Evolutionary conservation across 2,888 invertebrate genomes (phyloP), one percentile per base, ranked within the genome.

Genomic region (Xylophagus ater): DNA sequence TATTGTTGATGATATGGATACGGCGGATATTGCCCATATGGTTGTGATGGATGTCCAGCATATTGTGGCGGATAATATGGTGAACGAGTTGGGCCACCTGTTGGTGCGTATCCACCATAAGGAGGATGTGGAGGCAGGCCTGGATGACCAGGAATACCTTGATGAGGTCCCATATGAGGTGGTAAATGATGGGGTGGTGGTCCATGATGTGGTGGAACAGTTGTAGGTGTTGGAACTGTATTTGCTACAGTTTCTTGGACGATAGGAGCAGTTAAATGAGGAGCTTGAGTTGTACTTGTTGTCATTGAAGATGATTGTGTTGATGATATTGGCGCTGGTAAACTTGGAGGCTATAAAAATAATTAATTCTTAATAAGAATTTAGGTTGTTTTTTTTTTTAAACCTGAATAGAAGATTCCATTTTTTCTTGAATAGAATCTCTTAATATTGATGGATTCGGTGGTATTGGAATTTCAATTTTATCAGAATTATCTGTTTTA

Each of bases 291-390:
- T 19, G 36, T 34, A 12, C 23, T 39, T 29, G 43, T 26, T n/a
- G 44, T 23, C 3, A 40, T 30, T 7, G 47, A 34, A 13, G 43
- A 26, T 21, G 45, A 38, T 20, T 43, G 40, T 71, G 1, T 75
- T 75, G 50, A 65, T 75, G 42, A 72, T 73, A 53, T 74, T 73
- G 57, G n/a, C n/a, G n/a, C n/a, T 21, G 21, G 21, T 21, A 21
- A 21, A 21, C 21, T 9, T 9, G 21, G 21, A 7, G 21, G 6
- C 21, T 21, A 21, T 7, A 21, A n/a, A n/a, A 13, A 34, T 8
- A 32, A n/a, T n/a, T 3, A 13, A n/a, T 12, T n/a, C 2, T 32
- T 32, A 26, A 26, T 26, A 26, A 4, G n/a, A n/a, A n/a, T n/a
- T n/a, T n/a, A n/a, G n/a, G n/a, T n/a, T n/a, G n/a, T n/a, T n/a